phyloP scores from a whole-genome alignment of 2,888 invertebrate species.

The Eupithecia subumbrata region DNA sequence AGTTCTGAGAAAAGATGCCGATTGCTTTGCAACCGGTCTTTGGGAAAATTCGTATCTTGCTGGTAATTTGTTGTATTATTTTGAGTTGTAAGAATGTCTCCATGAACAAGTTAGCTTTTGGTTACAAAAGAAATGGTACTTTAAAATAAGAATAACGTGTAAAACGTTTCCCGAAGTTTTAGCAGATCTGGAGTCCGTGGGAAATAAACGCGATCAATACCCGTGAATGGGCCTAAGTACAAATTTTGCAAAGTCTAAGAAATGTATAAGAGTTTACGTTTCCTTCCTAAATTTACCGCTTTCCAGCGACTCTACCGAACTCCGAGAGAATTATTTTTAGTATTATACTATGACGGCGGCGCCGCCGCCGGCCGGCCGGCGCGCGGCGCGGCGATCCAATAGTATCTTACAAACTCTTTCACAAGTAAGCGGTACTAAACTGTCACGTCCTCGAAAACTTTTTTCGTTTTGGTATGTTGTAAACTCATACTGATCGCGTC shows the following conservation, averaged over 20 bases:
- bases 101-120: neutral
- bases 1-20: constrained; percentile 27
- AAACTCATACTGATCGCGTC: neutral
- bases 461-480: neutral
- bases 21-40: constrained; percentile 40
- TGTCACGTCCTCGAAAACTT: neutral
- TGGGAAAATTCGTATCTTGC: constrained; percentile 32
- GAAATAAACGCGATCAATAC: too few species aligned
- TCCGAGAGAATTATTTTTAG: neutral
- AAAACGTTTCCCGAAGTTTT: neutral
- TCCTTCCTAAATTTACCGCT: neutral
- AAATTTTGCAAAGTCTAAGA: neutral
- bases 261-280: neutral
- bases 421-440: neutral
- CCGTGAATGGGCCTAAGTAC: neutral
- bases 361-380: too few species aligned
- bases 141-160: neutral
- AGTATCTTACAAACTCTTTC: neutral
- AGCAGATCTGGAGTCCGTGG: neutral
- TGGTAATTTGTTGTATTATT: neutral
- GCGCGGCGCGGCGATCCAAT: neutral
- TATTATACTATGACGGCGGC: too few species aligned
- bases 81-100: neutral
- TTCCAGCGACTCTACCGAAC: neutral
- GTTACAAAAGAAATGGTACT: neutral